Conservation (phyloP, 2,888 invertebrate species). For the Epinotia demarniana region DNA sequence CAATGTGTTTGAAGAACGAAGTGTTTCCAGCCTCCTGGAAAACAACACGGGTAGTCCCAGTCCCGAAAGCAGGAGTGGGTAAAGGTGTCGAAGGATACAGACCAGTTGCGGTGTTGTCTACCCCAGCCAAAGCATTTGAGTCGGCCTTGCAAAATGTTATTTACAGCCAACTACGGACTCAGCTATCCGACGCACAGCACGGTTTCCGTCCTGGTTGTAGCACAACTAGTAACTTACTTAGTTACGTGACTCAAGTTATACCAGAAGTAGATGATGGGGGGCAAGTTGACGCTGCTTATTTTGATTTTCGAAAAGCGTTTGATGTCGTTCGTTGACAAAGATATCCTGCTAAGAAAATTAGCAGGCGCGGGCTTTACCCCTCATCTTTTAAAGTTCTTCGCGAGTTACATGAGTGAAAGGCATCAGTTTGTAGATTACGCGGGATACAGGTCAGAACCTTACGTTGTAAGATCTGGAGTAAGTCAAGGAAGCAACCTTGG, state of each 20-base stretch:
- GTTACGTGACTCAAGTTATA: neutral
- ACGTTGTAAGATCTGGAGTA: neutral
- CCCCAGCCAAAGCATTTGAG: neutral
- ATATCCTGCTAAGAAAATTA: neutral
- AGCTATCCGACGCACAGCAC: neutral
- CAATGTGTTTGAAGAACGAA: neutral
- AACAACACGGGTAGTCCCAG: neutral
- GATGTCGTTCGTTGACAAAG: neutral
- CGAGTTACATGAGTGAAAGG: neutral
- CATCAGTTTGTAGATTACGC: neutral
- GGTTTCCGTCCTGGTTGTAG: neutral
- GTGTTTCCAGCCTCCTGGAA: neutral
- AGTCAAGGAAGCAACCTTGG: conserved; percentile 1
- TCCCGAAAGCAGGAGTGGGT: neutral
- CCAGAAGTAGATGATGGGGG: neutral
- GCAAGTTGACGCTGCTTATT: neutral
- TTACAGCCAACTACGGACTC: neutral
- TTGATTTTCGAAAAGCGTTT: conserved; percentile 1
- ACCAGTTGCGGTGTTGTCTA: neutral
- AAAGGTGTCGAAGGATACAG: neutral
- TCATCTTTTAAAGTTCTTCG: neutral
- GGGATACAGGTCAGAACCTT: neutral
- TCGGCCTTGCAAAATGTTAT: neutral
- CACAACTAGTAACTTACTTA: neutral
- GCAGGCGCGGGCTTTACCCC: neutral